A percentile compares a stretch with the other conserved stretches of the same genome.
These are phyloP conservation scores for Xerus rutilus DNA, from an alignment of 2,797 vertebrate genomes.

Conservation along the genomic window DNA sequence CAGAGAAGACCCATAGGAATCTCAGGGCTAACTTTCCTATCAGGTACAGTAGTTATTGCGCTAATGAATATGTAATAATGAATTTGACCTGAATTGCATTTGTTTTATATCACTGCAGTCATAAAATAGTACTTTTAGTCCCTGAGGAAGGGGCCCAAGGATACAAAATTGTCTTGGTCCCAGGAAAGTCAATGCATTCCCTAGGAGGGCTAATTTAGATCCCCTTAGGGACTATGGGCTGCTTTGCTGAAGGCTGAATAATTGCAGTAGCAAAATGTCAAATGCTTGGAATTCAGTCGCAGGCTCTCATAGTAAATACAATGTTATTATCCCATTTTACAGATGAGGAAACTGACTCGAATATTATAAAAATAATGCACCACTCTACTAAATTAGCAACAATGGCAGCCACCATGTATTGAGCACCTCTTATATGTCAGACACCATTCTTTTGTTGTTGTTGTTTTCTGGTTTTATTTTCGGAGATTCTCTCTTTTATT, in stretches of 20 bases:
- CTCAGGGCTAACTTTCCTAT: neutral
- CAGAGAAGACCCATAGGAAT: neutral
- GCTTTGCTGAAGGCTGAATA: neutral
- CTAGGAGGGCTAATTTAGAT: neutral
- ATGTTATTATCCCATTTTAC: neutral
- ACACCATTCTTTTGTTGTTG: neutral
- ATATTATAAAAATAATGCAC: conserved; percentile 12
- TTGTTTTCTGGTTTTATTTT: too few relatives aligned
- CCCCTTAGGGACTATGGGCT: neutral
- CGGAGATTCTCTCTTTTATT: too few relatives aligned
- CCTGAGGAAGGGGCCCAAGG: neutral
- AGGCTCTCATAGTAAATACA: neutral
- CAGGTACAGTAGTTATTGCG: neutral
- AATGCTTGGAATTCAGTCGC: neutral
- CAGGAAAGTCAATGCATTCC: neutral
- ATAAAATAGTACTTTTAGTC: neutral
- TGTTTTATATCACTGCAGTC: neutral
- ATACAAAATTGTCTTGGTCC: neutral
- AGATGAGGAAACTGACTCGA: neutral
- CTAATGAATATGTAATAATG: neutral
- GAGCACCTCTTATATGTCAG: neutral
- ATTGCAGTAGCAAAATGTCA: neutral
- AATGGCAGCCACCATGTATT: neutral
- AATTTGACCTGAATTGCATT: neutral
- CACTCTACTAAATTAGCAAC: neutral